Base-by-base conservation (phyloP, 2,888 invertebrate species). In the Spisula subtruncata region DNA sequence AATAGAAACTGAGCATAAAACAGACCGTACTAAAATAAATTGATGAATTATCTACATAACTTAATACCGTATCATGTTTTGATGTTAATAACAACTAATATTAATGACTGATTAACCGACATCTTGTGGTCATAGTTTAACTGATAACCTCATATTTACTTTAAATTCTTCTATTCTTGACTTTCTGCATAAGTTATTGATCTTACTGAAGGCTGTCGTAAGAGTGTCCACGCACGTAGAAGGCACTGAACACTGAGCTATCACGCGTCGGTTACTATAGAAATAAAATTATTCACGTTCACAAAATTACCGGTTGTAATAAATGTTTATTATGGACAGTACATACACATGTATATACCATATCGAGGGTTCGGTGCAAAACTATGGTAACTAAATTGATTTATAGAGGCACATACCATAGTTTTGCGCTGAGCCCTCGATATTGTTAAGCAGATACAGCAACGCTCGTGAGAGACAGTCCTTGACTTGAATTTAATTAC, bases 1-100 rank as follows among this genome's bases (percentile, higher is more conserved):
- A 66, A 66, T 66, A 66, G 60, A 25, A 25, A 66, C 60, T 8
- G n/a, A n/a, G n/a, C n/a, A 25, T 66, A 66, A 66, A 66, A 66
- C n/a, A 4, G 60, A 66, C 25, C 8, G 60, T 25, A 66, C 25
- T 66, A 25, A 25, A 0, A 0, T 12, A n/a, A 25, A 66, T 25
- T 4, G 60, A 25, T 66, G 25, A 41, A 41, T 41, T 5, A 8
- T 8, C 41, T 25, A 12, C 60, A n/a, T n/a, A 0, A 10, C 25
- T n/a, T 66, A 8, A 66, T 60, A 60, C 1, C 51, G 1, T 10
- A 66, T 10, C 25, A 66, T 66, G 25, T 66, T n/a, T 25, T 25
- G 10, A 25, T 66, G 60, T 25, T 66, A 10, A n/a, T 41, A 41
- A n/a, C n/a, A n/a, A n/a, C n/a, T n/a, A n/a, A 25, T 10, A 66